A percentile compares a stretch with the other conserved stretches of the same genome.
These are phyloP conservation scores for Acyrthosiphon pisum DNA, from an alignment of 1,140 invertebrate genomes.

Conservation along the genomic window DNA sequence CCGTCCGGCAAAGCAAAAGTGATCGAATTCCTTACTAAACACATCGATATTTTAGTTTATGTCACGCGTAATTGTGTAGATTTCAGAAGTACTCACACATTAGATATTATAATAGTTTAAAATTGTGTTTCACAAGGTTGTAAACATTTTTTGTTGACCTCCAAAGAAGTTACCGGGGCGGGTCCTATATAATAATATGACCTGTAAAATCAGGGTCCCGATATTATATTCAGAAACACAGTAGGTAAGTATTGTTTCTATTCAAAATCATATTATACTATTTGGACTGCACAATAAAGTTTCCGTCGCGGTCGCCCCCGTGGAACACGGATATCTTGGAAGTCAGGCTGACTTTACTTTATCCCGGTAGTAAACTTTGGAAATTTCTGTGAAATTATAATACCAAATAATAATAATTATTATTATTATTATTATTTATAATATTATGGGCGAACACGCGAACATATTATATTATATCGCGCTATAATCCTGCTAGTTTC, in stretches of 20 bases:
- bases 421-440: neutral
- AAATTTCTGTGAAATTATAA: neutral
- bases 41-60: neutral
- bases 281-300: neutral
- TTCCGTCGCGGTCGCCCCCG: neutral
- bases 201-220: neutral
- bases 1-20: neutral
- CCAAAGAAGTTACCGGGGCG: too few relatives aligned
- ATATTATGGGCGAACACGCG: neutral
- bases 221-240: neutral
- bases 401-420: neutral
- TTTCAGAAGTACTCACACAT: neutral
- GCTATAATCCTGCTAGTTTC: neutral
- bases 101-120: neutral
- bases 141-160: neutral
- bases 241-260: neutral
- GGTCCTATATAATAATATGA: neutral
- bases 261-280: neutral
- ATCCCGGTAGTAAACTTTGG: neutral
- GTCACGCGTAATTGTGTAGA: neutral
- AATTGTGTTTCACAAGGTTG: neutral
- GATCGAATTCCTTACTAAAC: neutral
- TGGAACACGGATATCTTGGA: neutral
- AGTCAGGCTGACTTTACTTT: too few relatives aligned
- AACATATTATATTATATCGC: neutral